A percentile compares a stretch with the other conserved stretches of the same genome.
phyloP scores from a whole-genome alignment of 2,797 vertebrate genomes.

The Hippopotamyrus pictus region DNA sequence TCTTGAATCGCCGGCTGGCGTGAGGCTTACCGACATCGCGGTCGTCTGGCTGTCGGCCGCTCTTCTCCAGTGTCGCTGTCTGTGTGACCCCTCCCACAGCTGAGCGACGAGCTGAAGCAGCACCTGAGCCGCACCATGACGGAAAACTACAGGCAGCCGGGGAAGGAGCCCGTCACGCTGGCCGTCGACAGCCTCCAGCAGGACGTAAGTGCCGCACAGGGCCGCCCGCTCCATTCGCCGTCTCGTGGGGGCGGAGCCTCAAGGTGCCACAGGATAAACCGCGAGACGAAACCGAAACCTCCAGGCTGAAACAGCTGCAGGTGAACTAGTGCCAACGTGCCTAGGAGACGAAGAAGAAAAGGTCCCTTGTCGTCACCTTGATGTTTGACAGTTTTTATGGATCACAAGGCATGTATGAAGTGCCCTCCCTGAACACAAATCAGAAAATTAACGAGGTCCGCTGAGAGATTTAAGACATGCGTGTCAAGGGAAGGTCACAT shows the following conservation, averaged over 20 bases:
- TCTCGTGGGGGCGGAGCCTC: background rate
- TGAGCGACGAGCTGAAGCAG: conserved; percentile 75
- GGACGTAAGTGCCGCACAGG: conserved; percentile 57
- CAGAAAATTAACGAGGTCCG: background rate
- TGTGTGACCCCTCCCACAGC: conserved; percentile 45
- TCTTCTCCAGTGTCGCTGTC: background rate
- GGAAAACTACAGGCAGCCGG: conserved; percentile 66
- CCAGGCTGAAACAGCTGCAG: background rate
- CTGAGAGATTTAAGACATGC: background rate
- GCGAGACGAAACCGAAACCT: background rate
- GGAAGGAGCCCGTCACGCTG: conserved; percentile 61
- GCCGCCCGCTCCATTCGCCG: background rate
- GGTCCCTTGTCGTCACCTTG: background rate
- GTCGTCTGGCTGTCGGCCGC: background rate
- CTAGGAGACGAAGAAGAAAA: background rate
- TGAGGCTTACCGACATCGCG: background rate
- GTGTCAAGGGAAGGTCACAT: background rate
- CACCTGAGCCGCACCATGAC: conserved; percentile 72
- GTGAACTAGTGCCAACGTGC: background rate
- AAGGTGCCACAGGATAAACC: background rate
- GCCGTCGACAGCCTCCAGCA: conserved; percentile 76
- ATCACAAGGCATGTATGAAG: background rate
- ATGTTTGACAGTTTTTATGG: background rate
- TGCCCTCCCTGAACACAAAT: background rate
- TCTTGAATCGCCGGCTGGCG: background rate